These are phyloP conservation scores for Beris chalybata DNA, from an alignment of 2,888 invertebrate species.

Conservation along the genomic window DNA sequence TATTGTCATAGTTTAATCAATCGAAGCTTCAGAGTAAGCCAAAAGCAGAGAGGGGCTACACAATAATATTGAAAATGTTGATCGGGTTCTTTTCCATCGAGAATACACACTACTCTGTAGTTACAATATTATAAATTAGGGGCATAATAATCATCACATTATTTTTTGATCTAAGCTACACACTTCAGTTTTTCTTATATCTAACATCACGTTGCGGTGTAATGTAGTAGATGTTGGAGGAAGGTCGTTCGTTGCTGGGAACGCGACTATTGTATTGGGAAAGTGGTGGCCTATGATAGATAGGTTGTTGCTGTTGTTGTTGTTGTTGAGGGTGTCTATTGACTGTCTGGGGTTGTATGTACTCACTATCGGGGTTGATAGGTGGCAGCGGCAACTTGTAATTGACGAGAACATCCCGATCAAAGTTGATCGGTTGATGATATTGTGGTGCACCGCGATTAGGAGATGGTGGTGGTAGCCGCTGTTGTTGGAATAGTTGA, in stretches of 20 bases:
- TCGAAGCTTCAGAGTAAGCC: too few species aligned
- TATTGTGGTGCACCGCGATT: conserved; percentile 52
- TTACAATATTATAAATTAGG: conserved; percentile 27
- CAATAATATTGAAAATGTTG: conserved; percentile 5
- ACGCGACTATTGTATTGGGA: conserved; percentile 43
- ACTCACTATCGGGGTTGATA: conserved; percentile 71
- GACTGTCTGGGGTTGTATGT: conserved; percentile 43
- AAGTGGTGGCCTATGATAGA: conserved; percentile 38
- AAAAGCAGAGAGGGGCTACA: conserved; percentile 3
- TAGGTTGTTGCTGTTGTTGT: conserved; percentile 25
- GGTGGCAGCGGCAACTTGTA: conserved; percentile 68
- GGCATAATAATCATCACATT: neutral
- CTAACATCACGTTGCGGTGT: conserved; percentile 26
- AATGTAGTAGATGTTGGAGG: conserved; percentile 22
- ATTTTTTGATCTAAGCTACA: neutral
- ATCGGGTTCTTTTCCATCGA: conserved; percentile 9
- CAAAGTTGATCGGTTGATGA: conserved; percentile 58
- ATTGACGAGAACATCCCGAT: conserved; percentile 71
- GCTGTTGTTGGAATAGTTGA: conserved; percentile 29
- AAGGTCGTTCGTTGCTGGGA: neutral
- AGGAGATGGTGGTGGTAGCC: conserved; percentile 59
- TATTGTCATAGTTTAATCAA: too few species aligned
- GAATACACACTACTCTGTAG: conserved; percentile 35
- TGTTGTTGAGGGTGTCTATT: conserved; percentile 39
- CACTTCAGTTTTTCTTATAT: conserved; percentile 17